Conservation (phyloP, 1,140 invertebrate genomes). For the Tetramorium alpestre region DNA sequence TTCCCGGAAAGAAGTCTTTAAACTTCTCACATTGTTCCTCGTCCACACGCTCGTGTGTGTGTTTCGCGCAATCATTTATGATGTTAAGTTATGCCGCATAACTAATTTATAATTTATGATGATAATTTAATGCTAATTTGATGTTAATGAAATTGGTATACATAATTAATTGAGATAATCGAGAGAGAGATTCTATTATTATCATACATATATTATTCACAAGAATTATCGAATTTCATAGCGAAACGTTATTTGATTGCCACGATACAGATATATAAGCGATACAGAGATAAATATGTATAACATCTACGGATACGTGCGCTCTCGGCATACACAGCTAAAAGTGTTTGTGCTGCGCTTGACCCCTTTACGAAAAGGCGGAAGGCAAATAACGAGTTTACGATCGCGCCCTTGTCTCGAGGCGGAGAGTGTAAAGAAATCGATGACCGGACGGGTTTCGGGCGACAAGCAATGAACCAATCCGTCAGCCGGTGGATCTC, state of each 20-base stretch:
- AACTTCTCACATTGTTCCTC: too few relatives aligned
- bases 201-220: neutral
- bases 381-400: constrained; percentile 10
- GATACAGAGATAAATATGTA: neutral
- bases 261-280: neutral
- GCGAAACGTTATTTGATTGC: neutral
- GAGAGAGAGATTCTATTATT: neutral
- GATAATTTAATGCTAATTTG: neutral
- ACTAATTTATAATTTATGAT: neutral
- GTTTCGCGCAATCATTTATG: neutral
- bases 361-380: constrained; percentile 27
- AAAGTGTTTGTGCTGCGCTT: constrained; percentile 44
- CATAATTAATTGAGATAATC: neutral
- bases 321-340: neutral
- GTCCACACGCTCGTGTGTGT: neutral
- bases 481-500: neutral
- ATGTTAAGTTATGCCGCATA: neutral
- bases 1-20: neutral
- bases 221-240: neutral
- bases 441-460: neutral
- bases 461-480: constrained; percentile 3
- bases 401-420: constrained; percentile 10
- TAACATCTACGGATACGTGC: neutral
- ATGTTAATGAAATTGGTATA: neutral
- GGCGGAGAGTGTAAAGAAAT: constrained; percentile 2